Evolutionary conservation across 2,797 vertebrate genomes (phyloP), one percentile per base, ranked within the genome.

Genomic region (Pelodytes ibericus): DNA sequence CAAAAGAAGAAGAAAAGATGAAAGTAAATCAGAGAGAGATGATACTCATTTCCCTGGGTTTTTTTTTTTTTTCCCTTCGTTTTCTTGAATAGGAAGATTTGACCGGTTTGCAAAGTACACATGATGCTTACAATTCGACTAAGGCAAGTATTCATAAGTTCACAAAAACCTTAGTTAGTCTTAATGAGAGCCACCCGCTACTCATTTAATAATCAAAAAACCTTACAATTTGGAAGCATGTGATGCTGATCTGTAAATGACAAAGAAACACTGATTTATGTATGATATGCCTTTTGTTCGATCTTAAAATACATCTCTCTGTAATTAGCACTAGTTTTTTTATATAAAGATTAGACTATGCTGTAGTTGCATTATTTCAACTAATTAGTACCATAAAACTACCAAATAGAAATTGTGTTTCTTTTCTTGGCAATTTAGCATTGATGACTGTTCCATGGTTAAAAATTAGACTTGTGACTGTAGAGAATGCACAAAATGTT

Each of bases 131-230:
- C 86, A 88, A 89, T 91, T 83, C 87, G 51, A 59, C 83, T 83
- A 87, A 90, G 79, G 87, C 86, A 84, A 88, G 89, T 89, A 89
- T 90, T 88, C 84, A 79, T 81, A 86, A 86, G 88, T 85, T 82
- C 80, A 83, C 76, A 80, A 84, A 88, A 83, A 86, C 88, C 87
- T 84, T 91, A 91, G 93, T 84, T 86, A 90, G 89, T 87, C 87
- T 86, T 91, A 88, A 94, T 90, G 84, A 87, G 83, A 90, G 84
- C 85, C 88, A 88, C 89, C 89, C 74, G 24, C 87, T 70, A 71
- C 88, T 76, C 80, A 83, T 79, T 83, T 79, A 39, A 82, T 87
- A 84, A 69, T 18, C 59, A 72, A 84, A 82, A 82, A 88, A 85
- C 80, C n/a, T 79, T 57, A 58, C 78, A 83, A 69, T 8, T 53